Percentiles rank a stretch among this genome's conserved stretches.
Evolutionary conservation across 2,888 invertebrate species (phyloP).

Genomic region (Hirtodrosophila duncani): DNA sequence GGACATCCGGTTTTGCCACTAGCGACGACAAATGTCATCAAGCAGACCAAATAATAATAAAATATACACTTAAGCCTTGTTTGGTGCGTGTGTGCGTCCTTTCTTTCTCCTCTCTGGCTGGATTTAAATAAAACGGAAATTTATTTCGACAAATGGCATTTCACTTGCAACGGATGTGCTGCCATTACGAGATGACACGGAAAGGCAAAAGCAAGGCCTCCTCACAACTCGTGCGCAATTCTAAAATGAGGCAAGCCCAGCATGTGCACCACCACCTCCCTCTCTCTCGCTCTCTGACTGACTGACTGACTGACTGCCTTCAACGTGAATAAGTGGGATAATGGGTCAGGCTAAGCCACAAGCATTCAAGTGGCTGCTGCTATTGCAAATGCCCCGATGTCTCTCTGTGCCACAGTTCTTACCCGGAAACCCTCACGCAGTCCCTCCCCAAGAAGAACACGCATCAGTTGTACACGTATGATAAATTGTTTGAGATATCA

Average conservation of each 20-base stretch:
- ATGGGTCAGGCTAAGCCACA: slow-evolving; percentile 71
- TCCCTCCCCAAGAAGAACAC: slow-evolving; percentile 21
- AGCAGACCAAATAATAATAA: slow-evolving; percentile 71
- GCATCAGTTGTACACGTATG: slow-evolving; percentile 52
- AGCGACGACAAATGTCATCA: slow-evolving; percentile 71
- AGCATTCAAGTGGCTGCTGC: slow-evolving; percentile 53
- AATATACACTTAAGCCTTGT: slow-evolving; percentile 71
- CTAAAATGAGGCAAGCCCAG: slow-evolving; percentile 52
- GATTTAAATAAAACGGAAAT: slow-evolving; percentile 73
- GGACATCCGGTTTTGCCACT: slow-evolving; percentile 67
- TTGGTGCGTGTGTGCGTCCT: slow-evolving; percentile 39
- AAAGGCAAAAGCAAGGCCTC: slow-evolving; percentile 38
- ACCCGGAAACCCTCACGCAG: slow-evolving; percentile 54
- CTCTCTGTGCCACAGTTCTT: too few relatives aligned
- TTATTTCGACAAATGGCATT: slow-evolving; percentile 73
- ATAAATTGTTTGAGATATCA: slow-evolving; percentile 66
- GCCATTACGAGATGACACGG: slow-evolving; percentile 69
- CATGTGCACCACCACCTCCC: slow-evolving; percentile 39
- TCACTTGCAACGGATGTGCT: slow-evolving; percentile 71
- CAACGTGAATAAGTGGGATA: slow-evolving; percentile 70
- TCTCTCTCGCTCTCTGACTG: slow-evolving; percentile 18
- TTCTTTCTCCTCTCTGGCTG: slow-evolving; percentile 39
- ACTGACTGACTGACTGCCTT: slow-evolving; percentile 62
- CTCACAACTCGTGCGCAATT: slow-evolving; percentile 54
- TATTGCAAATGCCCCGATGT: slow-evolving; percentile 14